These are phyloP conservation scores for Trachops cirrhosus DNA, from an alignment of 2,797 vertebrate genomes.

Conservation along the genomic window DNA sequence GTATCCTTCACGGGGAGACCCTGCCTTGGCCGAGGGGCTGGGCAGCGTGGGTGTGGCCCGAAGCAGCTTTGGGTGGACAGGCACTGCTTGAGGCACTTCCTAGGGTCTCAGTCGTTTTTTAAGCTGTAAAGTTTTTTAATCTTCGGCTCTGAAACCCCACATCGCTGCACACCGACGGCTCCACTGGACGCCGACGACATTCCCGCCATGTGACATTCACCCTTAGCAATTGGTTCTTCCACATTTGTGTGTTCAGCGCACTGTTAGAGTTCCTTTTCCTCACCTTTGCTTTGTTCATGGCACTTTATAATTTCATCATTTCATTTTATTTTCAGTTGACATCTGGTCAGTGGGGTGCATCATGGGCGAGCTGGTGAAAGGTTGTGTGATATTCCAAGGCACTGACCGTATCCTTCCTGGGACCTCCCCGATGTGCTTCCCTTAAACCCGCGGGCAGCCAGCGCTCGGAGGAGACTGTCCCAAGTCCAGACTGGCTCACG, in stretches of 20 bases:
- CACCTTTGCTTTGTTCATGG: conserved; percentile 82
- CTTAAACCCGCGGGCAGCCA: conserved; percentile 64
- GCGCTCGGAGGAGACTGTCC: conserved; percentile 35
- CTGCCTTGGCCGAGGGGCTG: background rate
- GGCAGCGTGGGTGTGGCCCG: background rate
- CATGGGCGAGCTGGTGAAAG: conserved; percentile 99
- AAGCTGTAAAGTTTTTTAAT: conserved; percentile 7
- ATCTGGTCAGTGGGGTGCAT: conserved; percentile 99
- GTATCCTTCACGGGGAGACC: conserved; percentile 83
- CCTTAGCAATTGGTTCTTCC: conserved; percentile 75
- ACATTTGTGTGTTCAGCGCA: conserved; percentile 77
- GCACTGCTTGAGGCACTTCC: background rate
- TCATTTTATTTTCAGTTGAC: conserved; percentile 95
- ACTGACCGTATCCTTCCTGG: conserved; percentile 98
- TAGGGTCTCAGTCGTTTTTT: background rate
- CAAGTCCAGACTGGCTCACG: conserved; percentile 41
- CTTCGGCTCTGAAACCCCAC: conserved; percentile 4
- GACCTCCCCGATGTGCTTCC: conserved; percentile 71
- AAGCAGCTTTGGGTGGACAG: background rate
- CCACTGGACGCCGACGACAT: conserved; percentile 47
- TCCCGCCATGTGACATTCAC: conserved; percentile 60
- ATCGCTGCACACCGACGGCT: conserved; percentile 17
- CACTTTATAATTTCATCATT: conserved; percentile 86
- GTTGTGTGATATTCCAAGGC: conserved; percentile 98
- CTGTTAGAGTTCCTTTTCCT: conserved; percentile 76